Evolutionary conservation across 2,888 invertebrate species (phyloP), one percentile per base, ranked within the genome.

Genomic region (Magallana nippona): DNA sequence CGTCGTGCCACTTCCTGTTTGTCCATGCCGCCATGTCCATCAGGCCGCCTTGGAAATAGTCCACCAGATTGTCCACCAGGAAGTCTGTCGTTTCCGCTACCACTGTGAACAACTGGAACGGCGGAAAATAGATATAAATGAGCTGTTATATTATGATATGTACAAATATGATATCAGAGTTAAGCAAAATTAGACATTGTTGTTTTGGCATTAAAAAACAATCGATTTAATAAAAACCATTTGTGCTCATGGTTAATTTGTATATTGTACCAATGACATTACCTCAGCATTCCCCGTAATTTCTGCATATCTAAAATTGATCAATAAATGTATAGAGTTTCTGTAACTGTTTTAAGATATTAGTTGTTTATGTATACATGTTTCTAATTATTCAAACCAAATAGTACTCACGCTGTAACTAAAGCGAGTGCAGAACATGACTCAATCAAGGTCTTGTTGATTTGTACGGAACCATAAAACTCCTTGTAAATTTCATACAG

Each of bases 21-120:
- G 92, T 90, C 93, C 93, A 93, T 11, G 89, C 91, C 17, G 92
- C 89, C 93, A 94, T 94, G 84, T 94, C 93, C 86, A 93, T 91
- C 22, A 93, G 84, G 0, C 93, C 93, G 10, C 93, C 93, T 55
- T 93, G 88, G 79, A 92, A 94, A 84, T 91, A 94, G 78, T 90
- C 89, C 81, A 91, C 87, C 84, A 93, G 86, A 82, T 91, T 89
- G 84, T 92, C 91, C 8, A 91, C 88, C 58, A 94, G 85, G 83
- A 91, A 94, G 10, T 93, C 91, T 84, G 92, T 93, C 77, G 90
- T 87, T 11, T 87, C 83, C 3, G 92, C 91, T 62, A 87, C 89
- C 22, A 85, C 87, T 10, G 89, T 87, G 81, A 88, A 93, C 55
- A 91, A 78, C 92, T 93, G 85, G 13, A 44, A 44, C 8, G 44